Base-by-base conservation (phyloP, 2,888 invertebrate genomes). In the Lissonota sp. region DNA sequence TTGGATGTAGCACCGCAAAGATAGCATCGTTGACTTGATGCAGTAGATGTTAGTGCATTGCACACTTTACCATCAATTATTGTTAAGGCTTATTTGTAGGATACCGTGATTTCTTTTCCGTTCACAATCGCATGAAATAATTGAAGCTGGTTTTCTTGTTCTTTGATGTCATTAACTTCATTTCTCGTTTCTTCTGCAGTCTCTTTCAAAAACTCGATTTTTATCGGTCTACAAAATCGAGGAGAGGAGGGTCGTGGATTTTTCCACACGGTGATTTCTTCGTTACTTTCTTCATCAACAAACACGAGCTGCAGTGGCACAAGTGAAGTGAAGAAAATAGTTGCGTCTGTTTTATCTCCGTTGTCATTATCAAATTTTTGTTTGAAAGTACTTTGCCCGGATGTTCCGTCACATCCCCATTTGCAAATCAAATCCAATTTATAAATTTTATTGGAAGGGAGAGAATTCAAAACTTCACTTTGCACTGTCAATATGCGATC, bases 31-130 rank as follows among this genome's bases (percentile, higher is more conserved):
- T 83, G 81, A 80, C 67, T 64, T 3, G 84, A 84, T 62, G 80
- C 46, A 77, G 83, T 84, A 63, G 51, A 16, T 62, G 82, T 82
- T 26, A 84, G 55, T 53, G 82, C 78, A 73, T 84, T 84, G 63
- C 80, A 84, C 26, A 83, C 79, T 76, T 84, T 84, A 8, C 84
- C 84, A 80, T 82, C 82, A 57, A 84, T 63, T 82, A 84, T 82
- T 26, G 82, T 81, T 53, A 83, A 75, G 44, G 72, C 69, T 42
- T 81, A 79, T 77, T 77, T 73, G 53, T 77, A 84, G 58, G 69
- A 40, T 16, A 84, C 58, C 39, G 40, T 37, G 66, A 80, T 26
- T 58, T 58, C 37, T 58, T 58, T 58, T 37, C 37, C 58, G 58
- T 58, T 58, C 5, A 37, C 26, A 58, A 58, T 37, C 58, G 58